Conservation (phyloP, 1,140 invertebrate species). For the Gyrodactylus salaris region DNA sequence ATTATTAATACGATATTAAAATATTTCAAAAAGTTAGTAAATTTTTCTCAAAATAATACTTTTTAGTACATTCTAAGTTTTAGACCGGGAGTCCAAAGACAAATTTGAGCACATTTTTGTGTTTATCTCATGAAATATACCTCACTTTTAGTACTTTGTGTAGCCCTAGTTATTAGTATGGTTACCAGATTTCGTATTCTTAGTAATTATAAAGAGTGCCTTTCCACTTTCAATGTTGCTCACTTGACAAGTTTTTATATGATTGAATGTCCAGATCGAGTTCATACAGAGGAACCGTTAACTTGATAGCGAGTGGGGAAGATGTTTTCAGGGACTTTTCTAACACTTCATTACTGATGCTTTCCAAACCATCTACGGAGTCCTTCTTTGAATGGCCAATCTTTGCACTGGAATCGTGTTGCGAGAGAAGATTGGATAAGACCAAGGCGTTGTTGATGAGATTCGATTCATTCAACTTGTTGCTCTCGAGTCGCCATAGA, state of each 20-base stretch:
- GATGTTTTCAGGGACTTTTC: background rate
- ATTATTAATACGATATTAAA: no score
- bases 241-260: background rate
- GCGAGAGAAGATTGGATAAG: background rate
- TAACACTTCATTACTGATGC: background rate
- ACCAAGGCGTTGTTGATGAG: background rate
- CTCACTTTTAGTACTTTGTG: no score
- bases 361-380: background rate
- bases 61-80: no score
- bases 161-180: no score
- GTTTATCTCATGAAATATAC: no score
- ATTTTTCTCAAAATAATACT: no score
- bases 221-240: no score
- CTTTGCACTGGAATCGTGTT: background rate
- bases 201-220: no score
- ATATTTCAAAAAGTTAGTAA: no score
- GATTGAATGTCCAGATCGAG: background rate
- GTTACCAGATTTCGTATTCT: no score
- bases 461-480: background rate
- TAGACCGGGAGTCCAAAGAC: no score
- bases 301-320: background rate
- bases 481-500: background rate
- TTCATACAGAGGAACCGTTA: background rate
- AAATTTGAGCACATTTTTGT: no score
- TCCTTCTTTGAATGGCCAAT: background rate